Percentiles rank a stretch among this genome's conserved stretches.
These are phyloP conservation scores for Chrysolina americana DNA, from an alignment of 2,888 invertebrate species.

Conservation along the genomic window DNA sequence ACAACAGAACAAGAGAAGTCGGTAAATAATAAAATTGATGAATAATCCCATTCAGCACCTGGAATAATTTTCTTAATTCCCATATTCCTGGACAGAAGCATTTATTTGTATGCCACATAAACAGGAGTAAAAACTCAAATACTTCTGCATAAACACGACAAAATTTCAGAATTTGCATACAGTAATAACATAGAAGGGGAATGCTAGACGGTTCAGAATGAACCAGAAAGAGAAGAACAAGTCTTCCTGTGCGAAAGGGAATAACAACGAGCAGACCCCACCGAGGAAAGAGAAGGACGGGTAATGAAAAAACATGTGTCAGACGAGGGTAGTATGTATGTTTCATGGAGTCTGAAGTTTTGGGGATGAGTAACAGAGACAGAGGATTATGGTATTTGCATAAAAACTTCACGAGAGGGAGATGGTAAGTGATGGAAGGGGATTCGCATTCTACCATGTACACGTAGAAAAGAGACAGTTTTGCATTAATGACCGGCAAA, in stretches of 20 bases:
- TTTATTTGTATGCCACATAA: slow-evolving; percentile 63
- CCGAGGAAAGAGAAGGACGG: slow-evolving; percentile 55
- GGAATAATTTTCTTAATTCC: slow-evolving; percentile 64
- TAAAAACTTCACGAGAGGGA: slow-evolving; percentile 57
- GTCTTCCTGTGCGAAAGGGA: slow-evolving; percentile 49
- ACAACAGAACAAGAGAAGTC: neutral
- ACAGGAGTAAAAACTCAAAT: slow-evolving; percentile 62
- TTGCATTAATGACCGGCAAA: slow-evolving; percentile 63
- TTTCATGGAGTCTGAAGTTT: slow-evolving; percentile 62
- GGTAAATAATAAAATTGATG: neutral
- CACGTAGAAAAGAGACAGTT: slow-evolving; percentile 61
- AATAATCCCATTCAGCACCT: slow-evolving; percentile 36
- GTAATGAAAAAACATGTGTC: slow-evolving; percentile 65
- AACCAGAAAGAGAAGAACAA: slow-evolving; percentile 41
- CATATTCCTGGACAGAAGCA: slow-evolving; percentile 63
- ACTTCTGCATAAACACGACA: slow-evolving; percentile 67
- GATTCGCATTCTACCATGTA: slow-evolving; percentile 54
- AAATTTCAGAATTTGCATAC: slow-evolving; percentile 66
- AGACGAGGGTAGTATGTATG: slow-evolving; percentile 63
- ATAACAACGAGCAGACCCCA: slow-evolving; percentile 35
- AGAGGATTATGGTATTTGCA: slow-evolving; percentile 60
- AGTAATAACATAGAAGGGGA: slow-evolving; percentile 58
- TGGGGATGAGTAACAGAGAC: slow-evolving; percentile 62
- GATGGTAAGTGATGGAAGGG: slow-evolving; percentile 53
- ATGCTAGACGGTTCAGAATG: slow-evolving; percentile 23